Base-by-base conservation (phyloP, 2,888 invertebrate species). In the Nymphalis c-album region DNA sequence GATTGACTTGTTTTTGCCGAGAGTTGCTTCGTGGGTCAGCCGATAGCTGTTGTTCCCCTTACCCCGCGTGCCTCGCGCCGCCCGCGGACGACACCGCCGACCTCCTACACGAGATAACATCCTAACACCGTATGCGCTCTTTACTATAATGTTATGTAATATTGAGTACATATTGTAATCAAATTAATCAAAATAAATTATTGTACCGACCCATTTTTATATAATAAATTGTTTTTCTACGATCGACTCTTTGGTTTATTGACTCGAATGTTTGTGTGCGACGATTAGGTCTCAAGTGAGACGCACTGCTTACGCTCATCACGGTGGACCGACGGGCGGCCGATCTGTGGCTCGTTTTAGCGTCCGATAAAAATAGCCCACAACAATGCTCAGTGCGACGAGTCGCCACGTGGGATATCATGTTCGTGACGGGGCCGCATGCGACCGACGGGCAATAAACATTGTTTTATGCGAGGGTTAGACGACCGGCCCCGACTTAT, bases 401-500 rank as follows among this genome's bases (percentile, higher is more conserved):
- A 71, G 63, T 20, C 73, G 73, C 71, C 71, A 71, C 73, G 72
- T 71, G 75, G 71, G 74, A 73, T 73, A 71, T 71, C 71, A 74
- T 70, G 63, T 74, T 70, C 71, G 70, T 64, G 70, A 48, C 65
- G 77, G 74, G 71, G 72, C 80, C 75, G 83, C 84, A 80, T 82
- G 81, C 79, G 74, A 60, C 73, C 77, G 80, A 82, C 80, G 78
- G 77, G 75, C 82, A 74, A 82, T 85, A 84, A 84, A 81, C 77
- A 77, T 75, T 69, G 77, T 79, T 79, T 75, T 76, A 79, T 78
- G 60, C 75, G 64, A 68, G 68, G 68, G 68, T 60, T 61, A 57
- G 68, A 53, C 47, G 83, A 85, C 85, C 80, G 80, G 77, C 80
- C 75, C 76, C 74, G 78, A 73, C 78, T 80, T 83, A 86, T 86